These are phyloP conservation scores for Exaiptasia diaphana DNA, from an alignment of 64 coral and sea anemone species.

Conservation along the genomic window DNA sequence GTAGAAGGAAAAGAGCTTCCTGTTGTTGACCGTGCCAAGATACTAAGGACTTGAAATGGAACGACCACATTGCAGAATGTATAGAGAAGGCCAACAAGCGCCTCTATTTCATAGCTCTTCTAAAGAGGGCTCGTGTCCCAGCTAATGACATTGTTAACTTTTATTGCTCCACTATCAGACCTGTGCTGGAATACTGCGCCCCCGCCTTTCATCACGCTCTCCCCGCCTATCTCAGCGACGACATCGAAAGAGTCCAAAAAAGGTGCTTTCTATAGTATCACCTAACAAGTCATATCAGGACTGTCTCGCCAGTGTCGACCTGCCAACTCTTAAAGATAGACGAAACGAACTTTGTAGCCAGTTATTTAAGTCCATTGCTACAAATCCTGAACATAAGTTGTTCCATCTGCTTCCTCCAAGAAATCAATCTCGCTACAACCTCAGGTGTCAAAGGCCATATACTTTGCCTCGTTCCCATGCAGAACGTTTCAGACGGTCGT, in stretches of 20 bases:
- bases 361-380: constrained; percentile 2
- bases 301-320: background rate
- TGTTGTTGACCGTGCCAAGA: constrained; percentile 8
- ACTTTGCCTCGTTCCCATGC: background rate
- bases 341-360: background rate
- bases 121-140: constrained; percentile 4
- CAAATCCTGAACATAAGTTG: background rate
- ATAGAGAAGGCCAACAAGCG: constrained; percentile 44
- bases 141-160: background rate
- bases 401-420: background rate
- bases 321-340: background rate
- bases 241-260: constrained; percentile 20
- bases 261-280: background rate
- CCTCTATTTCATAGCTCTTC: background rate
- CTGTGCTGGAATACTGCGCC: constrained; percentile 30
- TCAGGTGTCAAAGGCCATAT: background rate
- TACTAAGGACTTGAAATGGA: constrained; percentile 39
- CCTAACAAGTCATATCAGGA: background rate
- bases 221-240: background rate
- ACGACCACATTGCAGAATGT: constrained; percentile 5
- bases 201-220: constrained; percentile 16
- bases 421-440: background rate
- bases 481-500: background rate
- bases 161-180: constrained; percentile 3
- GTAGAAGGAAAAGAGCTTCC: background rate